Evolutionary conservation across 2,113 vertebrate genomes (phyloP).

Genomic region (Corydoras maculifer): DNA sequence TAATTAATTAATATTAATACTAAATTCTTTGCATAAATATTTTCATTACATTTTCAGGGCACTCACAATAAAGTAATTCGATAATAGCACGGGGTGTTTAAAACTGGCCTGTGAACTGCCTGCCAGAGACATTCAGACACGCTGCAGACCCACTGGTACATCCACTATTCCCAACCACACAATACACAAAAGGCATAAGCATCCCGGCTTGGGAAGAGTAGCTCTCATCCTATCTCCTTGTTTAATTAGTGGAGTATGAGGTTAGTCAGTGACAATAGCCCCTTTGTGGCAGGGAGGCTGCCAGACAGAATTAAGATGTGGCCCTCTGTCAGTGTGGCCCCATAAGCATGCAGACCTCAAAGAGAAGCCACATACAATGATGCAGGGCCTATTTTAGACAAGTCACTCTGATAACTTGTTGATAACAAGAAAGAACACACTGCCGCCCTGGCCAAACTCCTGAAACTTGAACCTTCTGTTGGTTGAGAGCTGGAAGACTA

Average conservation of each 20-base stretch:
- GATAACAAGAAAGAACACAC: constrained; percentile 56
- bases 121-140: constrained; percentile 31
- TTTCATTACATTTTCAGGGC: constrained; percentile 11
- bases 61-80: constrained; percentile 32
- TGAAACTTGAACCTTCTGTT: constrained; percentile 24
- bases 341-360: constrained; percentile 61
- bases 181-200: constrained; percentile 46
- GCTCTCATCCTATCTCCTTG: constrained; percentile 64
- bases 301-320: constrained; percentile 77
- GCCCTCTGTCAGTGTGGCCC: constrained; percentile 66
- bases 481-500: too few relatives aligned
- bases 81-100: constrained; percentile 24
- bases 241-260: constrained; percentile 74
- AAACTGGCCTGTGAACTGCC: constrained; percentile 44
- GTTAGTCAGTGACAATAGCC: constrained; percentile 72
- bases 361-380: constrained; percentile 54
- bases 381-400: constrained; percentile 47
- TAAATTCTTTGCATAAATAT: too few relatives aligned
- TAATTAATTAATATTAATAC: too few relatives aligned
- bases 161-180: constrained; percentile 38
- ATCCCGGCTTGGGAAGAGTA: constrained; percentile 39
- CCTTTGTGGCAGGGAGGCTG: constrained; percentile 74
- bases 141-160: constrained; percentile 40
- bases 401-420: constrained; percentile 48
- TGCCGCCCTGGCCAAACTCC: constrained; percentile 29